phyloP scores from a whole-genome alignment of 35 echinoderm and acorn worm species.

The Ptychodera flava region DNA sequence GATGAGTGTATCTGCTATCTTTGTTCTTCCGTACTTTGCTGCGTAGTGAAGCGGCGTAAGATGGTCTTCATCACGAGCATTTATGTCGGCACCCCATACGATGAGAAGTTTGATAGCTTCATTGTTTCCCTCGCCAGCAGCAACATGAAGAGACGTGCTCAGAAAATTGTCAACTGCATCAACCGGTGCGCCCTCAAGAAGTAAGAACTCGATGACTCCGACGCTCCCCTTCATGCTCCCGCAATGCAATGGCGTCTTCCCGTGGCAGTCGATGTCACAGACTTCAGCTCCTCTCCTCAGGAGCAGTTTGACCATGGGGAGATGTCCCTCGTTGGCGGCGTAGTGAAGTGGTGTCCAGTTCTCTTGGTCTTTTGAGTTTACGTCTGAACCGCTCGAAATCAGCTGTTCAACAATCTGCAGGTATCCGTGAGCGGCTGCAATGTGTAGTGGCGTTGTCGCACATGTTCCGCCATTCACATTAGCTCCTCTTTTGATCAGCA shows the following conservation, averaged over 20 bases:
- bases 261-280: neutral
- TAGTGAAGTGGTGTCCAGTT: neutral
- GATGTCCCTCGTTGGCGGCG: neutral
- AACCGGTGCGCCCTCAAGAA: neutral
- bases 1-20: neutral
- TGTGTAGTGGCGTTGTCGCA: neutral
- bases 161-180: neutral
- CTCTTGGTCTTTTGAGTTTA: neutral
- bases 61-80: slow-evolving; percentile 24
- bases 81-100: neutral
- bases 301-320: neutral
- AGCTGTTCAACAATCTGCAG: neutral
- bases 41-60: slow-evolving; percentile 84
- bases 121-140: neutral
- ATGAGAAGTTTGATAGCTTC: neutral
- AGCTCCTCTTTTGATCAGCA: neutral
- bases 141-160: neutral
- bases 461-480: neutral
- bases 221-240: neutral
- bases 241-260: neutral
- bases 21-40: slow-evolving; percentile 37
- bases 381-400: neutral
- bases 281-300: neutral
- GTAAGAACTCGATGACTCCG: neutral
- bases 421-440: neutral